Evolutionary conservation across 1,140 invertebrate genomes (phyloP).

Genomic region (Bombus impatiens): DNA sequence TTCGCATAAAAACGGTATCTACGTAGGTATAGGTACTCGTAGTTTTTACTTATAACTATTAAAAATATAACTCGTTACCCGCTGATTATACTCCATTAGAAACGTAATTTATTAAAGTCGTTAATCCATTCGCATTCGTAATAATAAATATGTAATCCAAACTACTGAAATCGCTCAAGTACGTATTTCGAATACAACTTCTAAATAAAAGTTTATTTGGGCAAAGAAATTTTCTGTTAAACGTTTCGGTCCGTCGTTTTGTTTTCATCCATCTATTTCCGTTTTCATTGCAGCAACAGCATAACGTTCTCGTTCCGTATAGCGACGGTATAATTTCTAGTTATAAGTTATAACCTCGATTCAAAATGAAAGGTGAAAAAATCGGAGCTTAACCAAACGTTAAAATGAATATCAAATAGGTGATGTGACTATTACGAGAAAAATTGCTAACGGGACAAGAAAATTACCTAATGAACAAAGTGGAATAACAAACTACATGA

Average conservation of each 20-base stretch:
- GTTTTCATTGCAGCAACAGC: background rate
- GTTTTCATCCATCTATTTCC: background rate
- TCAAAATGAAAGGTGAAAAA: background rate
- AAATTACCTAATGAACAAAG: background rate
- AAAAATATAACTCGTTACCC: too few relatives aligned
- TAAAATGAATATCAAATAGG: background rate
- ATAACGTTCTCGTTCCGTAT: background rate
- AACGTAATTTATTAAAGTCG: background rate
- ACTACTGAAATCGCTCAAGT: background rate
- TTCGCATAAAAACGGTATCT: background rate
- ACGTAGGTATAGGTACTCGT: too few relatives aligned
- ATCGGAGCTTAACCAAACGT: background rate
- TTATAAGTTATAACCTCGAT: background rate
- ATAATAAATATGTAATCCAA: background rate
- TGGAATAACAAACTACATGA: background rate
- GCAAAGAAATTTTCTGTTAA: background rate
- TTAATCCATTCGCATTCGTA: background rate
- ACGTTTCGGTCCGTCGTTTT: background rate
- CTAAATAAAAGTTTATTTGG: background rate
- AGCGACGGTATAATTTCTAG: background rate
- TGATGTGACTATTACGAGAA: too few relatives aligned
- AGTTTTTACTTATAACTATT: too few relatives aligned
- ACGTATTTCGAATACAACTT: background rate
- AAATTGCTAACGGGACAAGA: too few relatives aligned
- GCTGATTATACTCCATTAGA: background rate